Evolutionary conservation across 2,888 invertebrate genomes (phyloP).

Genomic region (Lochmaea capreae): DNA sequence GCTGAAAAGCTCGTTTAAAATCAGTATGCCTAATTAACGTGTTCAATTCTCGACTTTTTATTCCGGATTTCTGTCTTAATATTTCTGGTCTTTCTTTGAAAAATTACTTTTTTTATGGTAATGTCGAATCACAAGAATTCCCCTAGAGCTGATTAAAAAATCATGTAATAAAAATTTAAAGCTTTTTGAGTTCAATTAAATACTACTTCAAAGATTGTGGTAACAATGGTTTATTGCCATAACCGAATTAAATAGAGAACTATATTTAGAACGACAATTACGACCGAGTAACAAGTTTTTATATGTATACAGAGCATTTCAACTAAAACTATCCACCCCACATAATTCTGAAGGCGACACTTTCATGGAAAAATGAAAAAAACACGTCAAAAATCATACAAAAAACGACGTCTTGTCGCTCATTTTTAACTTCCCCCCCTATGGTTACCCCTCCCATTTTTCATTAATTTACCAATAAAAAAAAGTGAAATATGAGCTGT

Average conservation of each 20-base stretch:
- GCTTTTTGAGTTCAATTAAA: constrained; percentile 20
- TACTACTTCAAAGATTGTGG: constrained; percentile 15
- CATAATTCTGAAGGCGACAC: too few relatives aligned
- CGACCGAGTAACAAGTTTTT: too few relatives aligned
- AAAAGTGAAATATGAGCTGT: too few relatives aligned
- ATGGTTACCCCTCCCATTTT: too few relatives aligned
- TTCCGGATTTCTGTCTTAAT: constrained; percentile 24
- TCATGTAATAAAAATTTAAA: constrained; percentile 28
- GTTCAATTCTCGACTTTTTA: constrained; percentile 32
- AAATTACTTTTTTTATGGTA: constrained; percentile 36
- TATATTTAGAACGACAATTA: too few relatives aligned
- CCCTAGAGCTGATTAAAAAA: constrained; percentile 28
- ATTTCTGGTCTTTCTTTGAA: constrained; percentile 33
- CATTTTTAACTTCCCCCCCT: too few relatives aligned
- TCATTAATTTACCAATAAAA: too few relatives aligned
- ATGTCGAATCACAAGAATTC: constrained; percentile 28
- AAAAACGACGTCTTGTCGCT: too few relatives aligned
- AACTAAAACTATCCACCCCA: too few relatives aligned
- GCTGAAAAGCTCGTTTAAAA: constrained; percentile 46
- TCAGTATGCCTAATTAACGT: constrained; percentile 57
- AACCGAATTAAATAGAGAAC: constrained; percentile 18
- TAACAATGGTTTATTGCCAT: constrained; percentile 10
- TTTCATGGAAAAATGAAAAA: too few relatives aligned
- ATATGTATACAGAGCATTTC: too few relatives aligned
- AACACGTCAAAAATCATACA: too few relatives aligned